Evolutionary conservation across 2,888 invertebrate species (phyloP), one percentile per base, ranked within the genome.

Genomic region (Ophioninae sp.): DNA sequence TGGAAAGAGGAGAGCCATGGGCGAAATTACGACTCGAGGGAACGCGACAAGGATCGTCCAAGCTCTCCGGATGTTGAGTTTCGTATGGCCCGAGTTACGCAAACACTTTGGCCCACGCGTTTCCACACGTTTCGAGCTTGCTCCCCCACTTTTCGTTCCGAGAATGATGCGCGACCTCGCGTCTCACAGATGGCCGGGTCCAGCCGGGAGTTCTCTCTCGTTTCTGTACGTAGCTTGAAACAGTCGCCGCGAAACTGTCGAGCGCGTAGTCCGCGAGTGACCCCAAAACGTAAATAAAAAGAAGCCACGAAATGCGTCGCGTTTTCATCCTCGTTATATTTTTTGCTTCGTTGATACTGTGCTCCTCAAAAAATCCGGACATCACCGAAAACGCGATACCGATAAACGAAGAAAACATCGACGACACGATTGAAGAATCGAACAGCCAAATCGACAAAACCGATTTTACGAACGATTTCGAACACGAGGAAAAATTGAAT

Each of bases 221-320:
- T 30, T 72, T 61, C 57, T 59, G 44, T 78, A 41, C 56, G 56
- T 13, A 23, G 67, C 57, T 23, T 21, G 59, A 61, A 78, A 65
- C 82, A 86, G 86, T 84, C 61, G 64, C 72, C 37, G 67, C 75
- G 65, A 76, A 82, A 78, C 83, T 74, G 67, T 82, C 70, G 83
- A 70, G 17, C 80, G 77, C 76, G 82, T n/a, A 65, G 21, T 50
- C 21, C 61, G 69, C 61, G 50, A n/a, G 17, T 50, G 13, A 23
- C 50, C 20, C n/a, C 21, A 30, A 23, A 23, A 21, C 41, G 8
- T 17, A n/a, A 76, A 59, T 10, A 57, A 65, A 41, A 59, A 68
- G 23, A 41, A 41, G 57, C 2, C 6, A 62, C 70, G 70, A 79
- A 8, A 86, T 86, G 86, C 82, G 79, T 74, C 80, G 77, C 64